Evolutionary conservation across 23 tunicate genomes (phyloP).

Genomic region (Halocynthia aurantium): DNA sequence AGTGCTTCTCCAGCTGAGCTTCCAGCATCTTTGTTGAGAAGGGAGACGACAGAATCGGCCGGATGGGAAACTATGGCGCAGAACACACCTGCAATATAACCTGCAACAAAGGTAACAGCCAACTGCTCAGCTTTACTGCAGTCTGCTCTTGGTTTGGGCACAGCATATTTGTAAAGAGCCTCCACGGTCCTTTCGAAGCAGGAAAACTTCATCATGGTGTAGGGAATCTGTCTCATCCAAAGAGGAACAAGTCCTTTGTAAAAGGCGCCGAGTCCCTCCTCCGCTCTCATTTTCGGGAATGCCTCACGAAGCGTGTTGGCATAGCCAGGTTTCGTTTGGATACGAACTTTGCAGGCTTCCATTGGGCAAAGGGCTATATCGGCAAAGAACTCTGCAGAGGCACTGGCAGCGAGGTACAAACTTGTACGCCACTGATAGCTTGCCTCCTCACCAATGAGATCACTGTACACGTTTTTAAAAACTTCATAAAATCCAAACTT

Average conservation of each 20-base stretch:
- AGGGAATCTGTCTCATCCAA: constrained; percentile 97
- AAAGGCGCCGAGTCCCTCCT: constrained; percentile 83
- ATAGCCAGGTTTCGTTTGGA: constrained; percentile 91
- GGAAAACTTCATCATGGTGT: constrained; percentile 99
- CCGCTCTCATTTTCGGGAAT: constrained; percentile 95
- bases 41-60: constrained; percentile 96
- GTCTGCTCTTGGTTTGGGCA: constrained; percentile 93
- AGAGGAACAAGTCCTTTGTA: constrained; percentile 90
- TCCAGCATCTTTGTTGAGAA: constrained; percentile 89
- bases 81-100: constrained; percentile 99
- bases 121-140: constrained; percentile 87
- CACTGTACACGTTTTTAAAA: constrained; percentile 80
- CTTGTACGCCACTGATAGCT: constrained; percentile 90
- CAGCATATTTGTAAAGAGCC: constrained; percentile 86
- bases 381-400: constrained; percentile 98
- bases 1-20: constrained; percentile 70
- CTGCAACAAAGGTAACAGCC: constrained; percentile 94
- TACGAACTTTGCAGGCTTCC: constrained; percentile 99
- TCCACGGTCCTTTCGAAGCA: constrained; percentile 99
- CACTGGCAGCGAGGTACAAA: constrained; percentile 93
- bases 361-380: constrained; percentile 97
- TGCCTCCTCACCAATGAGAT: constrained; percentile 80
- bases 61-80: constrained; percentile 99
- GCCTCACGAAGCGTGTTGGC: constrained; percentile 96
- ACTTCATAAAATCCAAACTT: constrained; percentile 99